Conservation (phyloP, 2,113 vertebrate genomes). For the Carassius auratus region DNA sequence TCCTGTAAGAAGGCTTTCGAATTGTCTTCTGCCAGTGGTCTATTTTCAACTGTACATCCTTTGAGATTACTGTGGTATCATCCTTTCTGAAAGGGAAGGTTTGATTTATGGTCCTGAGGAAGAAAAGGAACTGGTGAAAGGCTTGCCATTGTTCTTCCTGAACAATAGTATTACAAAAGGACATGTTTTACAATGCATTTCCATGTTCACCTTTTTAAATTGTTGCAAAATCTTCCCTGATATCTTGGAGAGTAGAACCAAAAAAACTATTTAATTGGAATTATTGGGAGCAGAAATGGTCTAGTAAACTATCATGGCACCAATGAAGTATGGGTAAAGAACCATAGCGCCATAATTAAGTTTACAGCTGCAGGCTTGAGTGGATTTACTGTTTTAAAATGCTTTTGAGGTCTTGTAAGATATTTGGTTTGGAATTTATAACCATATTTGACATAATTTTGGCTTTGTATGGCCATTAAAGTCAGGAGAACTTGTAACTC, state of each 20-base stretch:
- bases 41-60: constrained; percentile 43
- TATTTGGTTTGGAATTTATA: constrained; percentile 20
- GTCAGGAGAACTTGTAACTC: background rate
- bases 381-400: constrained; percentile 32
- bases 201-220: constrained; percentile 3
- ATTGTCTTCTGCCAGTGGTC: constrained; percentile 37
- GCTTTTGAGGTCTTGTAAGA: constrained; percentile 5
- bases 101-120: constrained; percentile 40
- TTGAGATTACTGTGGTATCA: constrained; percentile 36
- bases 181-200: constrained; percentile 36
- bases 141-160: constrained; percentile 28
- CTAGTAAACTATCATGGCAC: background rate
- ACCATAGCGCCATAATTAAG: background rate
- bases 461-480: constrained; percentile 32
- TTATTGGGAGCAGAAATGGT: background rate
- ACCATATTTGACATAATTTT: constrained; percentile 13
- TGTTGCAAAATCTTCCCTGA: constrained; percentile 1
- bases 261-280: background rate
- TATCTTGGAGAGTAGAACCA: background rate
- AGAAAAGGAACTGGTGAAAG: constrained; percentile 14
- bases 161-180: constrained; percentile 33
- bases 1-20: background rate
- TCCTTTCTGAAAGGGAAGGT: constrained; percentile 41
- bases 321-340: constrained; percentile 4
- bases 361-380: constrained; percentile 12